A percentile compares a stretch with the other conserved stretches of the same genome.
Conservation (phyloP, 2,888 invertebrate species). For the Diplolepis rosae region DNA sequence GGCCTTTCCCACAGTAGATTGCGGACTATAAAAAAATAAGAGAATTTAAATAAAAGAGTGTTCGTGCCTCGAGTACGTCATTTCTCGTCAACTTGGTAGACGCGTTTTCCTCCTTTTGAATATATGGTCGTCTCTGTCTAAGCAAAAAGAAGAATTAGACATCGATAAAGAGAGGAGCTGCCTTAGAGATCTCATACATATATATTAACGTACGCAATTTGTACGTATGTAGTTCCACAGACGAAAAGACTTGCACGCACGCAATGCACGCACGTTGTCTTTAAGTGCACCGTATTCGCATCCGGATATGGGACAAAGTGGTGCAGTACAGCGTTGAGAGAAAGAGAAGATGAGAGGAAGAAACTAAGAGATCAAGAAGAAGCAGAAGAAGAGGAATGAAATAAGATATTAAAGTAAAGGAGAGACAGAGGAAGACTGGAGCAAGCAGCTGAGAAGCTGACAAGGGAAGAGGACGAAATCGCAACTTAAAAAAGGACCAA, state of each 20-base stretch:
- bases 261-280: background rate
- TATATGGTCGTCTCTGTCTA: background rate
- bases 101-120: background rate
- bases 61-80: background rate
- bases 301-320: constrained; percentile 30
- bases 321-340: constrained; percentile 45
- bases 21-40: background rate
- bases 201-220: background rate
- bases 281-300: background rate
- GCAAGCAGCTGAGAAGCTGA: constrained; percentile 40
- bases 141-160: background rate
- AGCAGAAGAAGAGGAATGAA: constrained; percentile 22
- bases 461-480: constrained; percentile 32
- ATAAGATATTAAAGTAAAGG: constrained; percentile 36
- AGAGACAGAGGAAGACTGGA: constrained; percentile 41
- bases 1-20: background rate
- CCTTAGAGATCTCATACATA: background rate
- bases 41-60: background rate
- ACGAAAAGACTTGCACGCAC: constrained; percentile 12
- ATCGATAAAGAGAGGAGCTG: background rate
- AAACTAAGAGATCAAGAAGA: constrained; percentile 32
- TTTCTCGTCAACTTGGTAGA: background rate
- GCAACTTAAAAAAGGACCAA: constrained; percentile 42
- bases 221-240: background rate
- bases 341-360: constrained; percentile 40